A percentile compares a stretch with the other conserved stretches of the same genome.
Evolutionary conservation across 2,113 vertebrate genomes (phyloP).

Genomic region (Ranitomeya imitator): DNA sequence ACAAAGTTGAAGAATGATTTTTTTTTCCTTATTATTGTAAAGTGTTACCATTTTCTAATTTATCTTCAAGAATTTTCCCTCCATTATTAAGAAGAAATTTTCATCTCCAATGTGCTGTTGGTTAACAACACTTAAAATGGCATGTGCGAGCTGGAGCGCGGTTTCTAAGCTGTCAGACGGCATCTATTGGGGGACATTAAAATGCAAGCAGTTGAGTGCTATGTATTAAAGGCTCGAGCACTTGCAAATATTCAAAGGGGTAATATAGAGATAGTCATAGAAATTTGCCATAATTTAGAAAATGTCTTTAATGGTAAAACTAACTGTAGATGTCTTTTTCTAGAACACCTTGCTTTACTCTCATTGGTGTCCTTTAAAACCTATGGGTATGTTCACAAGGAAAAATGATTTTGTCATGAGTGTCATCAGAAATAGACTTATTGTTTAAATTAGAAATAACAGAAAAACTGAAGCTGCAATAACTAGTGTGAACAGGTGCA

Average conservation of each 20-base stretch:
- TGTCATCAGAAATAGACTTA: too few relatives aligned
- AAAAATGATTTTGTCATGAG: too few relatives aligned
- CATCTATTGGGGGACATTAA: not conserved
- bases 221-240: not conserved
- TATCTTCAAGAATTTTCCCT: conserved; percentile 6
- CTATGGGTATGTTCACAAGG: too few relatives aligned
- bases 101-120: not conserved
- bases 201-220: not conserved
- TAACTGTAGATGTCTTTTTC: too few relatives aligned
- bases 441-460: too few relatives aligned
- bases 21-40: not conserved
- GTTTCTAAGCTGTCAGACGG: not conserved
- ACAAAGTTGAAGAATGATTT: conserved; percentile 22
- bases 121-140: not conserved
- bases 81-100: conserved; percentile 1
- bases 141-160: not conserved
- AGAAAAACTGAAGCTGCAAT: too few relatives aligned
- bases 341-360: too few relatives aligned
- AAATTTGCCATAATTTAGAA: not conserved
- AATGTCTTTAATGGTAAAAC: not conserved
- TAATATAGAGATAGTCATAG: not conserved
- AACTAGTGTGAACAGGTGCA: too few relatives aligned
- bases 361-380: too few relatives aligned
- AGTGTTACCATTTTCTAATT: conserved; percentile 14
- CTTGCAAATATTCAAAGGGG: not conserved